Evolutionary conservation across 2,113 vertebrate genomes (phyloP).

Genomic region (Cynopterus brachyotis): DNA sequence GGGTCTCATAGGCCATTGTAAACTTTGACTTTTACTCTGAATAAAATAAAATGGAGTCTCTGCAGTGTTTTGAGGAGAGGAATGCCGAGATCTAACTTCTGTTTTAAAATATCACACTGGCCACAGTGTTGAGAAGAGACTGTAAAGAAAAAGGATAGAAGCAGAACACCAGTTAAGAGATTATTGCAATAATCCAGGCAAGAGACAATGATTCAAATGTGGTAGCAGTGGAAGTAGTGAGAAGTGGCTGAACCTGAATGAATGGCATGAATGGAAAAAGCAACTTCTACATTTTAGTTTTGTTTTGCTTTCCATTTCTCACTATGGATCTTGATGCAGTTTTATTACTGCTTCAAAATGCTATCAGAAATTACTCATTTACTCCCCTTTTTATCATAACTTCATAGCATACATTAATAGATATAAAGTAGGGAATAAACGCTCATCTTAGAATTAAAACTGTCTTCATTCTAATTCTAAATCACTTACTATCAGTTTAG

Average conservation of each 20-base stretch:
- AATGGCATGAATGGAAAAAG: not conserved
- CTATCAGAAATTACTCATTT: not conserved
- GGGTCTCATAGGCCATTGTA: not conserved
- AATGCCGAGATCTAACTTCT: not conserved
- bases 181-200: not conserved
- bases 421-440: not conserved
- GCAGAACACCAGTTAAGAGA: not conserved
- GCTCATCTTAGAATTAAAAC: not conserved
- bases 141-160: not conserved
- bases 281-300: not conserved
- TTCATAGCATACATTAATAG: not conserved
- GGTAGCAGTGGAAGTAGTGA: not conserved
- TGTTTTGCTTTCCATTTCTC: not conserved
- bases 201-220: not conserved
- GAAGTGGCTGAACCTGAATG: not conserved
- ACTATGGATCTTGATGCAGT: not conserved
- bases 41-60: not conserved
- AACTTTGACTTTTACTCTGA: not conserved
- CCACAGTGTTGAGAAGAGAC: not conserved
- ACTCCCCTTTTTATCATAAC: not conserved
- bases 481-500: not conserved
- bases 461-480: not conserved
- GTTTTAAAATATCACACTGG: not conserved
- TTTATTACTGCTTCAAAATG: not conserved
- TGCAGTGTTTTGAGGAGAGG: not conserved